These are phyloP conservation scores for Hemicentrotus pulcherrimus DNA, from an alignment of 35 echinoderm and acorn worm species.

Conservation along the genomic window DNA sequence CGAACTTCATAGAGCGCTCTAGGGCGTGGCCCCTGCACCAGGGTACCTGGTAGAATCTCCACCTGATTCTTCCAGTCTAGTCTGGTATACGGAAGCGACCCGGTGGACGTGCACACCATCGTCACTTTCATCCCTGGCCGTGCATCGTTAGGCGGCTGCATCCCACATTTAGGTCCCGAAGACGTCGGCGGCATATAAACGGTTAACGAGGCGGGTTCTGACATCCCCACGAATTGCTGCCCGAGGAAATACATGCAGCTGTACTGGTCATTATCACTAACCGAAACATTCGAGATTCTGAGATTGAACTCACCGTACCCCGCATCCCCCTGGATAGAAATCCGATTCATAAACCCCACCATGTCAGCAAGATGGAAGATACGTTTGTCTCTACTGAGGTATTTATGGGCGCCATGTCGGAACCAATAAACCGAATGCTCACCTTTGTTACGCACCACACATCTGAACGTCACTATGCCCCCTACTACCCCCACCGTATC, in stretches of 20 bases:
- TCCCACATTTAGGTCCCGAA: conserved; percentile 53
- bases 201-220: conserved; percentile 54
- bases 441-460: conserved; percentile 52
- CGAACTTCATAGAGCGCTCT: conserved; percentile 62
- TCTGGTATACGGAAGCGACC: conserved; percentile 52
- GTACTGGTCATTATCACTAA: conserved; percentile 51
- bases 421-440: conserved; percentile 56
- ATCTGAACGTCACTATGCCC: conserved; percentile 48
- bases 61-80: conserved; percentile 63
- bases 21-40: conserved; percentile 38
- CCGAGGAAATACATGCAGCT: conserved; percentile 60
- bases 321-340: conserved; percentile 53
- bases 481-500: conserved; percentile 11
- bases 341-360: conserved; percentile 41
- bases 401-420: conserved; percentile 50
- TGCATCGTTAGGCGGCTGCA: conserved; percentile 27
- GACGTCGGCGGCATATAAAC: conserved; percentile 46
- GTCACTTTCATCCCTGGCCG: conserved; percentile 61
- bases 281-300: conserved; percentile 46
- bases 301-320: conserved; percentile 53
- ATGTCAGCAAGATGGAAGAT: conserved; percentile 41
- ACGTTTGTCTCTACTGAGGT: conserved; percentile 48
- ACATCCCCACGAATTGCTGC: conserved; percentile 52
- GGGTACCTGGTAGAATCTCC: conserved; percentile 61
- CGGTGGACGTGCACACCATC: conserved; percentile 50